Conservation (phyloP, 2,113 vertebrate species). For the Lagopus leucura region DNA sequence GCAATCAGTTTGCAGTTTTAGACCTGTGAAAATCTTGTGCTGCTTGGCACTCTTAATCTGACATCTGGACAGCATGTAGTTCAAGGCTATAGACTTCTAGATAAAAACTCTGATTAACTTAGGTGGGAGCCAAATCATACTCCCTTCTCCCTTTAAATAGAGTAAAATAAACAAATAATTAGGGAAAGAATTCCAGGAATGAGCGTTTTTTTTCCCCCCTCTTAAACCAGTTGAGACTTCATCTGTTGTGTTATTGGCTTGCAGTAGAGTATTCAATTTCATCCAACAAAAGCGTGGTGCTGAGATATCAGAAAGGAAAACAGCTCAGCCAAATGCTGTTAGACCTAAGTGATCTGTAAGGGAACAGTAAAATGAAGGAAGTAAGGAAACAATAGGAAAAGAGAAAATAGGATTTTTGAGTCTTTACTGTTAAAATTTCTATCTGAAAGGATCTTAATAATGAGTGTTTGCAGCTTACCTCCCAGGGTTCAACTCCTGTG, state of each 20-base stretch:
- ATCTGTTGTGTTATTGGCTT: slow-evolving; percentile 18
- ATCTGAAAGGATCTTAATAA: slow-evolving; percentile 12
- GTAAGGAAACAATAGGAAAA: not conserved
- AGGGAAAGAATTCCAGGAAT: slow-evolving; percentile 37
- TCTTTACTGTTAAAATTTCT: not conserved
- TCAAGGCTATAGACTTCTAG: not conserved
- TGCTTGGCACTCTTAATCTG: not conserved
- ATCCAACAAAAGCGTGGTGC: slow-evolving; percentile 14
- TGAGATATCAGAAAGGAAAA: not conserved
- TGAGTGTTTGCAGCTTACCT: slow-evolving; percentile 23
- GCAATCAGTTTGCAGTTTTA: not conserved
- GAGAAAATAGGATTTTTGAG: not conserved
- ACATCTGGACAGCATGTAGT: not conserved
- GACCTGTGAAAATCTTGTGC: not conserved
- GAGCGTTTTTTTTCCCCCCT: no score
- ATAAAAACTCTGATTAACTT: not conserved
- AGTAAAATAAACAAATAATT: slow-evolving; percentile 28
- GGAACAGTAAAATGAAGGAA: not conserved
- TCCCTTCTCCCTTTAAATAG: not conserved
- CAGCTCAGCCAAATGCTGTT: not conserved
- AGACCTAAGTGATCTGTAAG: not conserved
- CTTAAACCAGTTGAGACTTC: not conserved
- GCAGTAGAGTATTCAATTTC: not conserved
- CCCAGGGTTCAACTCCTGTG: slow-evolving; percentile 6
- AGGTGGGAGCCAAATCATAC: not conserved